These are phyloP conservation scores for Dermatemys mawii DNA, from an alignment of 2,113 vertebrate species.

Conservation along the genomic window DNA sequence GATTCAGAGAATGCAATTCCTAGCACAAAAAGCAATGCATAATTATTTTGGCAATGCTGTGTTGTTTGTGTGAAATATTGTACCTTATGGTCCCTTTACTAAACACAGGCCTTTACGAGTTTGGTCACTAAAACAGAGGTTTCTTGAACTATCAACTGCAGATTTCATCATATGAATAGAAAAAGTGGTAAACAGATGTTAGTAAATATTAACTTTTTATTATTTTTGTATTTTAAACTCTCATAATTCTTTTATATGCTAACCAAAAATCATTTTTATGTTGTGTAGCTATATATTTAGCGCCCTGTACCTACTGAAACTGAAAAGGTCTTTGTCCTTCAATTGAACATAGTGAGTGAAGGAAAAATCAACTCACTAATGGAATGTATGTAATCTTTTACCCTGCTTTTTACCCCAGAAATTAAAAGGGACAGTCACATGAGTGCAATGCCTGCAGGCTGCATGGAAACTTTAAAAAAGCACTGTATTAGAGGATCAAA, in stretches of 20 bases:
- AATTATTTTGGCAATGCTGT: background rate
- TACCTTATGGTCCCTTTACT: background rate
- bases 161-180: background rate
- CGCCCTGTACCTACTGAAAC: too few species aligned
- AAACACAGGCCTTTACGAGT: background rate
- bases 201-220: background rate
- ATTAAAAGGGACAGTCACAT: too few species aligned
- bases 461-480: too few species aligned
- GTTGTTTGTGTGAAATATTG: background rate
- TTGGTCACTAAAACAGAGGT: background rate
- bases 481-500: too few species aligned
- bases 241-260: background rate
- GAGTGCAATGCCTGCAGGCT: too few species aligned
- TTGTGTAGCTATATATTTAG: background rate
- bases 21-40: background rate
- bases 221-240: background rate
- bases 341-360: too few species aligned
- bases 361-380: too few species aligned
- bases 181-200: conserved; percentile 40
- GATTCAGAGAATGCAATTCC: background rate
- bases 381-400: too few species aligned
- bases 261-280: background rate
- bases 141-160: background rate
- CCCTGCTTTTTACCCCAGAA: too few species aligned
- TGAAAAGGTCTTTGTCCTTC: too few species aligned